These are phyloP conservation scores for Portunus trituberculatus DNA, from an alignment of 1,140 invertebrate genomes.

Conservation along the genomic window DNA sequence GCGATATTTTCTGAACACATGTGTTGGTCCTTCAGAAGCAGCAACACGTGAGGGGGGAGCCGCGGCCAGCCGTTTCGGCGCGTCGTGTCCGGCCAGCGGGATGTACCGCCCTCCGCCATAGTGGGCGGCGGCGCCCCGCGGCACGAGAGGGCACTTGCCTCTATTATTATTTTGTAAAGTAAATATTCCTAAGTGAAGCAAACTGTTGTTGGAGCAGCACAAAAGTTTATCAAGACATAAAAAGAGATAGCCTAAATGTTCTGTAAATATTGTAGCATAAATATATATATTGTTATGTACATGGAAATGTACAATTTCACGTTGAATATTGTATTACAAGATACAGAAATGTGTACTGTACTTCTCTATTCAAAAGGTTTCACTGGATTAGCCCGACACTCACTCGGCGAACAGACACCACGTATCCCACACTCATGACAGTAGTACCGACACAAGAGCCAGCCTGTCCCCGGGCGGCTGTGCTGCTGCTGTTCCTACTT, in stretches of 20 bases:
- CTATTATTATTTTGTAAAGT: constrained; percentile 20
- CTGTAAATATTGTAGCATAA: constrained; percentile 55
- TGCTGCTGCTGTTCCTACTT: constrained; percentile 60
- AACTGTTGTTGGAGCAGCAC: constrained; percentile 68
- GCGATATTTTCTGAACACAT: neutral
- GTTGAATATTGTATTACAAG: constrained; percentile 71
- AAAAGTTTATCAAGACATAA: constrained; percentile 63
- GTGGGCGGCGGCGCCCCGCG: neutral
- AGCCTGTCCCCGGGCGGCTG: neutral
- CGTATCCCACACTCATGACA: constrained; percentile 30
- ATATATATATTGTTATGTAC: constrained; percentile 67
- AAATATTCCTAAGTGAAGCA: constrained; percentile 66
- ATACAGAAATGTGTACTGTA: constrained; percentile 56
- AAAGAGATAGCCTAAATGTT: constrained; percentile 39
- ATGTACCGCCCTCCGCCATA: too few species aligned
- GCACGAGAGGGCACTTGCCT: constrained; percentile 1
- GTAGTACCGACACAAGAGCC: constrained; percentile 31
- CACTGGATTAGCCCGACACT: constrained; percentile 56
- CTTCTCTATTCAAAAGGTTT: constrained; percentile 42
- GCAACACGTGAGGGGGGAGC: neutral
- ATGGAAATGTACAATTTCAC: constrained; percentile 68
- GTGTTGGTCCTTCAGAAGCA: neutral
- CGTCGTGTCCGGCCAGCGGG: neutral
- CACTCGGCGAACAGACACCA: constrained; percentile 3
- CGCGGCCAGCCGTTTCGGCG: neutral